These are phyloP conservation scores for Bombus superbus DNA, from an alignment of 1,140 invertebrate species.

Conservation along the genomic window DNA sequence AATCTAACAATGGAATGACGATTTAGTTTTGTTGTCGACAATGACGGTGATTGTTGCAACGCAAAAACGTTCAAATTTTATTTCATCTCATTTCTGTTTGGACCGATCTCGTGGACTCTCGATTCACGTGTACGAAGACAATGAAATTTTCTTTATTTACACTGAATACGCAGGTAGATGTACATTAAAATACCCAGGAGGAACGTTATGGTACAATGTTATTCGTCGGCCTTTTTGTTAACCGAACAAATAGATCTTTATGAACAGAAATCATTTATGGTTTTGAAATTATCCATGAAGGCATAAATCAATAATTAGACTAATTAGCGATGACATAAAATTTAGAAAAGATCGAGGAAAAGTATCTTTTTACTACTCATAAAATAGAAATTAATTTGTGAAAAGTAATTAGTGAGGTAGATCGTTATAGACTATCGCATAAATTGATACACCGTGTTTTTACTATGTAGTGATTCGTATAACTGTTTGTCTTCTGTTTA, in stretches of 20 bases:
- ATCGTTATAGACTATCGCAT: neutral
- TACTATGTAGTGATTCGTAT: neutral
- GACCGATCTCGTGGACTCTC: neutral
- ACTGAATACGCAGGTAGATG: constrained; percentile 61
- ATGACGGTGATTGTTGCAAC: constrained; percentile 6
- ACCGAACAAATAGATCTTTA: neutral
- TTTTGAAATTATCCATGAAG: neutral
- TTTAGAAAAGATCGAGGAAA: neutral
- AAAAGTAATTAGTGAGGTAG: neutral
- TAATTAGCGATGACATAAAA: neutral
- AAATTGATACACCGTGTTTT: neutral
- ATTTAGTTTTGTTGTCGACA: neutral
- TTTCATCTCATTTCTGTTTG: neutral
- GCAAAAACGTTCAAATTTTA: neutral
- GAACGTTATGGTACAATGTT: constrained; percentile 25
- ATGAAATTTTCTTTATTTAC: constrained; percentile 52
- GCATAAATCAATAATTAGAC: neutral
- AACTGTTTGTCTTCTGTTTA: neutral
- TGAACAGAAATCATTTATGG: neutral
- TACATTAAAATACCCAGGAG: constrained; percentile 41
- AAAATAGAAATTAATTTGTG: neutral
- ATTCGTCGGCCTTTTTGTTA: constrained; percentile 9
- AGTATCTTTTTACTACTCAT: neutral
- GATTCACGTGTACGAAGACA: neutral
- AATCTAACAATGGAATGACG: constrained; percentile 3